Percentiles rank a stretch among this genome's conserved stretches.
phyloP scores from a whole-genome alignment of 2,113 vertebrate species.

The Hyla sarda region DNA sequence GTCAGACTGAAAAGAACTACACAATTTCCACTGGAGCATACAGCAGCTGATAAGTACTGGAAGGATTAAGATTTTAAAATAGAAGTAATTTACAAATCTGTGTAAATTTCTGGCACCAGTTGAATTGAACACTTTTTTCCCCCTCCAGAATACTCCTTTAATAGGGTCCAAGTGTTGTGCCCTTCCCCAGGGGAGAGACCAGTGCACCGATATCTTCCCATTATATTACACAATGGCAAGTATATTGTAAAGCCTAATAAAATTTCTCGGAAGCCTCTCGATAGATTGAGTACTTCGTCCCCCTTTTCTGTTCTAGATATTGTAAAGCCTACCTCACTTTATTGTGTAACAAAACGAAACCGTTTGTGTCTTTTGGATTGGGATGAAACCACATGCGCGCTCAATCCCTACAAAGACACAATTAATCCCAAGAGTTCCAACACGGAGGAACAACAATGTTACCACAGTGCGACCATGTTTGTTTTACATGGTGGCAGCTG shows the following conservation, averaged over 20 bases:
- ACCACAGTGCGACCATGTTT: slow-evolving; percentile 8
- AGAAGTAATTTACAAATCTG: too few species aligned
- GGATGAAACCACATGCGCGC: not conserved
- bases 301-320: not conserved
- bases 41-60: too few species aligned
- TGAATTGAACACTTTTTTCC: too few species aligned
- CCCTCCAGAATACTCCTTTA: too few species aligned
- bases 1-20: too few species aligned
- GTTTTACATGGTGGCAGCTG: not conserved
- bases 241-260: not conserved
- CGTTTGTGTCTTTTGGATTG: not conserved
- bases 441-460: not conserved
- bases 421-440: not conserved
- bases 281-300: too few species aligned
- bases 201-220: not conserved
- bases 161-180: too few species aligned
- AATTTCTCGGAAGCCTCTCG: too few species aligned
- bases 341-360: not conserved
- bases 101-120: too few species aligned
- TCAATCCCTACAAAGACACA: not conserved
- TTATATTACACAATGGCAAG: not conserved
- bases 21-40: too few species aligned
- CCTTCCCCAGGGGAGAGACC: too few species aligned
- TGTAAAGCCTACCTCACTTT: not conserved
- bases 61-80: too few species aligned